Evolutionary conservation across 2,797 vertebrate genomes (phyloP).

Genomic region (Pseudomugil tenellus): DNA sequence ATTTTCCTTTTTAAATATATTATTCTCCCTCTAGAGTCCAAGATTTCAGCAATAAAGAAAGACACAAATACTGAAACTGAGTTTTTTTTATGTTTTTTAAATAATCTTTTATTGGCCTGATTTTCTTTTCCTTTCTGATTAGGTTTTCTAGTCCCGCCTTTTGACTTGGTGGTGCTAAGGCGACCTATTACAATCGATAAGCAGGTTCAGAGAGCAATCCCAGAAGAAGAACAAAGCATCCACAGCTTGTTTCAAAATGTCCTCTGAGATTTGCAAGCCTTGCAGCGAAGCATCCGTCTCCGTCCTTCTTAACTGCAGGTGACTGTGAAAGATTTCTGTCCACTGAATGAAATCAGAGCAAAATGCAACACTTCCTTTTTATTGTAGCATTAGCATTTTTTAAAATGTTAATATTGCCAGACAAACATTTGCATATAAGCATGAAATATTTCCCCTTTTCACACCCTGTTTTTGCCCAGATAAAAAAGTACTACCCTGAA

Average conservation of each 20-base stretch:
- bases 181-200: constrained; percentile 57
- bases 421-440: constrained; percentile 28
- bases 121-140: constrained; percentile 17
- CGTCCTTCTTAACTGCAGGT: constrained; percentile 49
- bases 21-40: background rate
- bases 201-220: constrained; percentile 55
- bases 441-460: constrained; percentile 26
- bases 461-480: constrained; percentile 12
- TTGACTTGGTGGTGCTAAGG: constrained; percentile 29
- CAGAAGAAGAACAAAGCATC: constrained; percentile 52
- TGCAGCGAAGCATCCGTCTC: constrained; percentile 60
- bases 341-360: constrained; percentile 39
- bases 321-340: constrained; percentile 33
- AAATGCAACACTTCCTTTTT: constrained; percentile 36
- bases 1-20: background rate
- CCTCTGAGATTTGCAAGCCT: constrained; percentile 59
- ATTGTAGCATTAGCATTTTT: constrained; percentile 9
- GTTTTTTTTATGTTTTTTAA: constrained; percentile 6
- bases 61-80: background rate
- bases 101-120: constrained; percentile 16
- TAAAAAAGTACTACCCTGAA: constrained; percentile 51
- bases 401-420: constrained; percentile 20
- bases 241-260: constrained; percentile 62
- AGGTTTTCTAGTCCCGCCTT: constrained; percentile 21
- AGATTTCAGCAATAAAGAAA: constrained; percentile 1